phyloP scores from a whole-genome alignment of 1,140 invertebrate genomes.

The Apolygus lucorum region DNA sequence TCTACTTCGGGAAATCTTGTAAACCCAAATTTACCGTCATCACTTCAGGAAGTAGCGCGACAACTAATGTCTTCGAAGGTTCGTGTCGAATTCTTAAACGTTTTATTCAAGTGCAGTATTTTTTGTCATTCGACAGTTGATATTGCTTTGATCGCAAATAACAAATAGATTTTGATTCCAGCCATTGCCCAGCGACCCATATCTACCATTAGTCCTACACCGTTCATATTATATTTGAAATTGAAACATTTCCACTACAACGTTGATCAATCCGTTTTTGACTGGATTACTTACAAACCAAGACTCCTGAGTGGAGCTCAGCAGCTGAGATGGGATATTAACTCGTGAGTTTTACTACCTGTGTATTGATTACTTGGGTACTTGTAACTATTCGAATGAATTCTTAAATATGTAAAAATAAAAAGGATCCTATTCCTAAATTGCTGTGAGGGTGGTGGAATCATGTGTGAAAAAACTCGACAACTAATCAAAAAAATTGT shows the following conservation, averaged over 20 bases:
- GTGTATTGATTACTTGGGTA: no score
- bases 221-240: conserved; percentile 10
- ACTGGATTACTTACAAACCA: conserved; percentile 15
- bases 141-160: no score
- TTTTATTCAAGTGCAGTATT: neutral
- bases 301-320: neutral
- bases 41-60: neutral
- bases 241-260: conserved; percentile 8
- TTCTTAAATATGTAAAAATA: no score
- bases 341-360: no score
- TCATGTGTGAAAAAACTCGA: no score
- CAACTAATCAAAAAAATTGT: no score
- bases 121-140: no score
- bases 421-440: no score
- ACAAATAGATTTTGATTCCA: no score
- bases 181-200: conserved; percentile 9
- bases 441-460: no score
- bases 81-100: neutral
- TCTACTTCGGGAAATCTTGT: neutral
- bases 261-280: conserved; percentile 16
- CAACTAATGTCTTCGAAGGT: conserved; percentile 13
- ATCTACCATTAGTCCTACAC: neutral
- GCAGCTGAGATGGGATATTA: neutral
- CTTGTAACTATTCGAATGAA: no score
- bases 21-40: neutral